Conservation (phyloP, 2,113 vertebrate species). For the Pterocles burchelli region DNA sequence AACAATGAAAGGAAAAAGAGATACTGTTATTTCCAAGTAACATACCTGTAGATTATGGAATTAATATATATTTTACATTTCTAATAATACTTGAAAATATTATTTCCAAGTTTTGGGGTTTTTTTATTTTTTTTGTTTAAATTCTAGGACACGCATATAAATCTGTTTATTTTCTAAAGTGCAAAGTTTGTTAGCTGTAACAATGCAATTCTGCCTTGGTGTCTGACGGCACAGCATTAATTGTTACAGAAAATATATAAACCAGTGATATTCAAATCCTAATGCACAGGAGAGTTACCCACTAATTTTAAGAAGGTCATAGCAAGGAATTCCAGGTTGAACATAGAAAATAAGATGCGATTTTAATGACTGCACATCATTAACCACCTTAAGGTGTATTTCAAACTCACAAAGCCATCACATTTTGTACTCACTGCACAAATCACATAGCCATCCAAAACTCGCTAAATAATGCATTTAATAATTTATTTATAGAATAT, state of each 20-base stretch:
- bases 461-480: not conserved
- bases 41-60: not conserved
- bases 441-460: not conserved
- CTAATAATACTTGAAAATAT: not conserved
- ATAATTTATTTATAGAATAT: not conserved
- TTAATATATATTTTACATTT: not conserved
- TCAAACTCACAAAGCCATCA: not conserved
- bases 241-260: not conserved
- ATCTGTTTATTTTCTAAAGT: not conserved
- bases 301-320: not conserved
- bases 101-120: not conserved
- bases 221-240: not conserved
- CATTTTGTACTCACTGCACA: not conserved
- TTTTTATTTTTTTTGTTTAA: not conserved
- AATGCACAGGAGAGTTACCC: not conserved
- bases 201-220: not conserved
- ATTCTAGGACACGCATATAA: not conserved
- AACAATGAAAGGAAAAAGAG: not conserved
- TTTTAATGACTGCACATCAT: not conserved
- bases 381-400: not conserved
- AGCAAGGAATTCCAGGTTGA: not conserved
- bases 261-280: not conserved
- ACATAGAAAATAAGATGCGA: not conserved
- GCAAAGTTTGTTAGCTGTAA: not conserved
- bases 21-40: not conserved